These are phyloP conservation scores for Octonoba sinensis DNA, from an alignment of 2,888 invertebrate genomes.

Conservation along the genomic window DNA sequence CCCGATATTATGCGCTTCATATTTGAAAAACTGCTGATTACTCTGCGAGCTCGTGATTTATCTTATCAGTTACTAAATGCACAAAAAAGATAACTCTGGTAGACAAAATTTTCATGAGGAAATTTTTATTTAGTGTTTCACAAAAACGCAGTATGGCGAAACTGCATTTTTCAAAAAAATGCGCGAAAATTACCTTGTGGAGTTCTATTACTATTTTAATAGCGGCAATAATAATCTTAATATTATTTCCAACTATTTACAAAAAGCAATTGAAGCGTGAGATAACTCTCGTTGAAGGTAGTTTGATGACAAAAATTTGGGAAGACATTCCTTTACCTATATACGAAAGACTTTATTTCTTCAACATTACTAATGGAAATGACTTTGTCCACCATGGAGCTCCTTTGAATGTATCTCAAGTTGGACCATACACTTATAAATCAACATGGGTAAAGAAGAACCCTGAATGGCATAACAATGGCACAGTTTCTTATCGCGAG, in stretches of 20 bases:
- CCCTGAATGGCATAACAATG: conserved; percentile 68
- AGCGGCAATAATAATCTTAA: conserved; percentile 8
- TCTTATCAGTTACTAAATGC: no score
- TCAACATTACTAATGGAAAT: conserved; percentile 63
- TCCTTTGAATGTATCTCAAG: conserved; percentile 55
- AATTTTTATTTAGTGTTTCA: no score
- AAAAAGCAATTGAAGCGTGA: conserved; percentile 24
- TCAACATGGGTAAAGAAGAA: conserved; percentile 67
- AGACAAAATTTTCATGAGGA: no score
- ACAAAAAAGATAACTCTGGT: no score
- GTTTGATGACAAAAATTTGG: conserved; percentile 52
- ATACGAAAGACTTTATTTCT: conserved; percentile 59
- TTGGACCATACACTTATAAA: conserved; percentile 62
- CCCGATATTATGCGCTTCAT: no score
- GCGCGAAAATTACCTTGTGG: conserved; percentile 15
- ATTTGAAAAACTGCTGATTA: no score
- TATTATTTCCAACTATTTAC: conserved; percentile 42
- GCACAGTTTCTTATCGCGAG: conserved; percentile 68
- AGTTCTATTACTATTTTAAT: not conserved
- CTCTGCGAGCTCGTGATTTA: no score
- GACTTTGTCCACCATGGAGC: conserved; percentile 30
- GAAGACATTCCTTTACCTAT: conserved; percentile 63
- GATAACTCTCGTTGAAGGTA: conserved; percentile 26
- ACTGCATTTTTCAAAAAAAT: conserved; percentile 4
- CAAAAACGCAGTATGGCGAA: conserved; percentile 22